Conservation (phyloP, 1,140 invertebrate species). For the Drosophila watanabei region DNA sequence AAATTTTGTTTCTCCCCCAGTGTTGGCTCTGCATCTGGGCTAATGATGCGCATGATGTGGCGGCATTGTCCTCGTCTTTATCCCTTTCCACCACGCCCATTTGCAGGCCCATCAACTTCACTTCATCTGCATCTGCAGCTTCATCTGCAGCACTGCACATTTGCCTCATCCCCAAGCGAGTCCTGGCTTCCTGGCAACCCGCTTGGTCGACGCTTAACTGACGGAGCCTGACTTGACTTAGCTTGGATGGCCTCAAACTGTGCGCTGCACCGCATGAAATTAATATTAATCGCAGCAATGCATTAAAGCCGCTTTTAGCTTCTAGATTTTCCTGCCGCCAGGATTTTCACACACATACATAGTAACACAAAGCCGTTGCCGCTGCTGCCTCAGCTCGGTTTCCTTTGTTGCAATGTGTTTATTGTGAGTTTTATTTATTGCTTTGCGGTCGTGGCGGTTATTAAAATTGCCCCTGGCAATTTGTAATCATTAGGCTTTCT, state of each 20-base stretch:
- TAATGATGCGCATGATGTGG: slow-evolving; percentile 55
- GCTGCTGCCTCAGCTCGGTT: slow-evolving; percentile 39
- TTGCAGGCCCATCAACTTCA: slow-evolving; percentile 45
- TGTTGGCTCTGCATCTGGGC: slow-evolving; percentile 37
- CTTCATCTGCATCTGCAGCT: slow-evolving; percentile 44
- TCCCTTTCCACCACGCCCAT: slow-evolving; percentile 1
- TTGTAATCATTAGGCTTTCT: slow-evolving; percentile 76
- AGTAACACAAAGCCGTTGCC: slow-evolving; percentile 2
- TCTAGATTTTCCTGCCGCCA: slow-evolving; percentile 61
- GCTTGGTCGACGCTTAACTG: background rate
- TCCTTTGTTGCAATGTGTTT: slow-evolving; percentile 69
- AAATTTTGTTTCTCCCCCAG: background rate
- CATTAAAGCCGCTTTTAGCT: slow-evolving; percentile 80
- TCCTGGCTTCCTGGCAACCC: slow-evolving; percentile 1
- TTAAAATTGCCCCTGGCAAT: slow-evolving; percentile 78
- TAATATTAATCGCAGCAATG: slow-evolving; percentile 82
- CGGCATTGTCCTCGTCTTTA: slow-evolving; percentile 44
- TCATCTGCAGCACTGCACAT: slow-evolving; percentile 46
- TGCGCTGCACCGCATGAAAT: slow-evolving; percentile 76
- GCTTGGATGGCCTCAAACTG: slow-evolving; percentile 64
- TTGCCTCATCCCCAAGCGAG: background rate
- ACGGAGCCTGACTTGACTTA: slow-evolving; percentile 2
- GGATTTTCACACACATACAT: slow-evolving; percentile 25
- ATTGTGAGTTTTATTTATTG: slow-evolving; percentile 79
- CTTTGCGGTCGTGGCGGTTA: slow-evolving; percentile 72